Percentiles rank a stretch among this genome's conserved stretches.
phyloP scores from a whole-genome alignment of 2,113 vertebrate species.

The Noturus placidus region DNA sequence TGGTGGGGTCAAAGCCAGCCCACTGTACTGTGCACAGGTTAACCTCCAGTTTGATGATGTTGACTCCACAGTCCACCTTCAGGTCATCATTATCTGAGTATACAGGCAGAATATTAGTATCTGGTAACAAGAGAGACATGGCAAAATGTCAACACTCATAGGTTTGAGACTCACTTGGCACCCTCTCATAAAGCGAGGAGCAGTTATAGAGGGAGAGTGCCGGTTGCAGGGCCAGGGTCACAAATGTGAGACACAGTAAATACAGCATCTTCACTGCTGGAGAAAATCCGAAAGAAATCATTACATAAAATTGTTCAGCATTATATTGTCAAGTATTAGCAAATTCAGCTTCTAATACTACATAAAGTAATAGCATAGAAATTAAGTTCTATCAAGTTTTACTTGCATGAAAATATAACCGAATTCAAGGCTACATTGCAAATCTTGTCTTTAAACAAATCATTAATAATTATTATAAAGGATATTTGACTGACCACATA shows the following conservation, averaged over 20 bases:
- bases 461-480: background rate
- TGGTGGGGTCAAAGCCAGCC: slow-evolving; percentile 66
- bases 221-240: slow-evolving; percentile 60
- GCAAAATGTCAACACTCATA: background rate
- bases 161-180: slow-evolving; percentile 63
- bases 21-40: slow-evolving; percentile 75
- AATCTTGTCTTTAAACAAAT: background rate
- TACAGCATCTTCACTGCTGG: slow-evolving; percentile 37
- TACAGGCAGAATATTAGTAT: slow-evolving; percentile 1
- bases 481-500: background rate
- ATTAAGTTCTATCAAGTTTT: background rate
- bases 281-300: background rate
- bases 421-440: background rate
- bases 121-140: background rate
- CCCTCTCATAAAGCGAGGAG: slow-evolving; percentile 61
- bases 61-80: slow-evolving; percentile 67
- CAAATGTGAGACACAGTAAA: slow-evolving; percentile 58
- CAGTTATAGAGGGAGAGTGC: slow-evolving; percentile 66
- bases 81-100: slow-evolving; percentile 70
- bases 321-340: background rate
- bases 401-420: background rate
- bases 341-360: background rate
- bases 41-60: slow-evolving; percentile 68
- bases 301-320: background rate
- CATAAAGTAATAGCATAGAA: background rate